Base-by-base conservation (phyloP, 2,888 invertebrate species). In the Brachynemurus nebulosus region DNA sequence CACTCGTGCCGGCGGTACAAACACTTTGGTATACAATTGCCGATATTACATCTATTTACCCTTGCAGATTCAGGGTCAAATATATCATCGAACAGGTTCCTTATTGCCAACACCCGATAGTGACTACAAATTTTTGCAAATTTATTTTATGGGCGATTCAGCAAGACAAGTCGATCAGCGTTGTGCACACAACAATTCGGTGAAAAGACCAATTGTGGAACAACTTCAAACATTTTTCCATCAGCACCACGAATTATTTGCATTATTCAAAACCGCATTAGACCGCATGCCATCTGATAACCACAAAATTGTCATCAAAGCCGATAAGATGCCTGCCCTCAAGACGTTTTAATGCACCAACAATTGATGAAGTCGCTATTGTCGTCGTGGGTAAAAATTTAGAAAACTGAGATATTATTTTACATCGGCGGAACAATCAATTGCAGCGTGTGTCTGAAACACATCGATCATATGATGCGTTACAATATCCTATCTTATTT, bases 381-480 rank as follows among this genome's bases (percentile, higher is more conserved):
- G 48, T 53, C 34, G 17, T 46, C 18, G 39, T 44, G n/a, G 55
- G 56, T 20, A 47, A 53, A 44, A 42, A 50, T 33, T 52, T 54
- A 17, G 54, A 51, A 34, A 44, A 35, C 16, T 47, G 47, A 49
- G 53, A 55, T 51, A 60, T 63, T 49, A 54, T 59, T 4, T 39
- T 64, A 25, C 56, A 58, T 50, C 51, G 54, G 3, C 50, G 57
- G 40, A 51, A 50, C 44, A 50, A 51, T 38, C 39, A 51, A 27
- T 34, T 58, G 30, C 45, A 54, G 19, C 53, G 51, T 49, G 47
- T 58, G 19, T 33, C 21, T 7, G 57, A 60, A 51, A 57, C 55
- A 33, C 59, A 61, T 40, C 48, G 55, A 9, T 51, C 51, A 36
- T 61, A 60, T 48, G 62, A 65, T 51, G 57, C 63, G 3, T 48